A percentile compares a stretch with the other conserved stretches of the same genome.
Evolutionary conservation across 2,113 vertebrate genomes (phyloP).

Genomic region (Coptodon rendalli): DNA sequence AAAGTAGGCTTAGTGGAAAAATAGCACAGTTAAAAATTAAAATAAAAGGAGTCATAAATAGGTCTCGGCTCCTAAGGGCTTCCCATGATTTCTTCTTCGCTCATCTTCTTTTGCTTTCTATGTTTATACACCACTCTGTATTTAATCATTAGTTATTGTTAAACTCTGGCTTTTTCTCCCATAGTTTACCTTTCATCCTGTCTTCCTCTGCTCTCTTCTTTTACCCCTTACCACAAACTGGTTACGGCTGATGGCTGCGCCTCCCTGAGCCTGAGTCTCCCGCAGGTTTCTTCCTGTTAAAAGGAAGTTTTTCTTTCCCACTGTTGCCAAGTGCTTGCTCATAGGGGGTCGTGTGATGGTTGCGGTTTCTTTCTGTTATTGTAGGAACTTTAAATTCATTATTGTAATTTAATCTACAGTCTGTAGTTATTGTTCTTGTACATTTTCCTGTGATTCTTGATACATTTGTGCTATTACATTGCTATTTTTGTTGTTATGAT

Average conservation of each 20-base stretch:
- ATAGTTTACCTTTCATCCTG: neutral
- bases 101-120: neutral
- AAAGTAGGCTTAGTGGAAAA: neutral
- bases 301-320: neutral
- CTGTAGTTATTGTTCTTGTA: neutral
- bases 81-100: neutral
- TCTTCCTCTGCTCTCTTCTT: neutral
- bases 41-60: neutral
- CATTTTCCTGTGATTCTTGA: neutral
- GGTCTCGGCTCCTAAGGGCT: fast-evolving
- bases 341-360: neutral
- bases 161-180: neutral
- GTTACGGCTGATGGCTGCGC: neutral
- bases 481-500: neutral
- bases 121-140: neutral
- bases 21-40: neutral
- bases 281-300: neutral
- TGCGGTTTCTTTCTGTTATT: neutral
- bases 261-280: neutral
- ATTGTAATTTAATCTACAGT: neutral
- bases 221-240: neutral
- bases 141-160: neutral
- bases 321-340: neutral
- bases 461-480: neutral
- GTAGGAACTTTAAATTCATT: neutral